A percentile compares a stretch with the other conserved stretches of the same genome.
phyloP scores from a whole-genome alignment of 2,888 invertebrate species.

The Mellilla xanthometata region DNA sequence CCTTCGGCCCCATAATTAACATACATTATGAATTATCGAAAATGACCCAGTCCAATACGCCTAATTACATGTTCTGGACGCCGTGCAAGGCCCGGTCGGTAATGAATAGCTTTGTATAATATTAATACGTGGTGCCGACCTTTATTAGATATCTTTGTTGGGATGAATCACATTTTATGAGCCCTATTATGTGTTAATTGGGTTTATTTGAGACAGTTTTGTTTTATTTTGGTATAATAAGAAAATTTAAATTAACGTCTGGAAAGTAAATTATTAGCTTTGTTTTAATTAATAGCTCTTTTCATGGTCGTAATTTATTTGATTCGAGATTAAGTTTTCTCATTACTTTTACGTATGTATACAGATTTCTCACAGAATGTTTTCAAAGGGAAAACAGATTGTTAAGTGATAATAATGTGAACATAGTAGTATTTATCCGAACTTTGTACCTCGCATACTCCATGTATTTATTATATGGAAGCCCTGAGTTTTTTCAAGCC shows the following conservation, averaged over 20 bases:
- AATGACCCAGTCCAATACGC: conserved; percentile 70
- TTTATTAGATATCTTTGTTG: conserved; percentile 66
- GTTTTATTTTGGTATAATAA: conserved; percentile 31
- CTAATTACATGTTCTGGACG: conserved; percentile 66
- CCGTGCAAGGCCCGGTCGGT: conserved; percentile 46
- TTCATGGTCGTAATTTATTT: conserved; percentile 16
- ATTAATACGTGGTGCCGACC: conserved; percentile 67
- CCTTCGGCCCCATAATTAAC: conserved; percentile 72
- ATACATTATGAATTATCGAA: conserved; percentile 80
- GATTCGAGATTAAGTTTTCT: not conserved
- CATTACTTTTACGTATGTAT: not conserved
- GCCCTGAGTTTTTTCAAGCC: too few species aligned
- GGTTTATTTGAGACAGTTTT: conserved; percentile 43
- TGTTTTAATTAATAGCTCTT: conserved; percentile 16
- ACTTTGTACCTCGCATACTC: too few species aligned
- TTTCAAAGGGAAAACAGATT: too few species aligned
- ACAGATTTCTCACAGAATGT: not conserved
- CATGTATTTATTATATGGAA: too few species aligned
- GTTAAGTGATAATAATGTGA: too few species aligned
- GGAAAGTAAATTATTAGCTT: conserved; percentile 20
- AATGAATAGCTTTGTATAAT: conserved; percentile 72
- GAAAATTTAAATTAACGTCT: conserved; percentile 23
- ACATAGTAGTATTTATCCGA: too few species aligned
- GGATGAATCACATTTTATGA: conserved; percentile 63
- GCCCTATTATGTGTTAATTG: conserved; percentile 64